A percentile compares a stretch with the other conserved stretches of the same genome.
phyloP scores from a whole-genome alignment of 2,888 invertebrate genomes.

The Eupithecia tripunctaria region DNA sequence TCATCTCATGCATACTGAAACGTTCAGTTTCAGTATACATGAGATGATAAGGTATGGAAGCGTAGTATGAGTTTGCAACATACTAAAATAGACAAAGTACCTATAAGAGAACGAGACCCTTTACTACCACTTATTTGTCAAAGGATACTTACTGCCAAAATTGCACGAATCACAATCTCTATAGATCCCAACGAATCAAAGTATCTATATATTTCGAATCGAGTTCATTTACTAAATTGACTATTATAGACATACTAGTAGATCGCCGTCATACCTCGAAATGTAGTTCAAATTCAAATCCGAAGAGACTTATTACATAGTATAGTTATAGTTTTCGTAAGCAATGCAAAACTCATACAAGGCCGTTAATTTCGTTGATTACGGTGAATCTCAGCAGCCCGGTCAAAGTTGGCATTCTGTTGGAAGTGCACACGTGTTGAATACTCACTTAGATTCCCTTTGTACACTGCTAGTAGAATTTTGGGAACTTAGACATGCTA shows the following conservation, averaged over 20 bases:
- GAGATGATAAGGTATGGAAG: not conserved
- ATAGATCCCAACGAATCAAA: no score
- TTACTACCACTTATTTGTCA: not conserved
- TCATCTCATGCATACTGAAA: not conserved
- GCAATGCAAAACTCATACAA: not conserved
- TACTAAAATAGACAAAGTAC: not conserved
- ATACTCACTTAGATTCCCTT: conserved; percentile 1
- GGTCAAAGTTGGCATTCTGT: not conserved
- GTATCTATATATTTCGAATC: no score
- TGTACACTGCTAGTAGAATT: not conserved
- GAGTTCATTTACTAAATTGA: no score
- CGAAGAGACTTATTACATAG: no score
- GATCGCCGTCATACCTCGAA: not conserved
- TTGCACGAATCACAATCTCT: not conserved
- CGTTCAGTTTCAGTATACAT: no score
- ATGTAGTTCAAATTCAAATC: not conserved
- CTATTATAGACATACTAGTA: no score
- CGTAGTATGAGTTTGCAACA: not conserved
- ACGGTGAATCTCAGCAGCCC: conserved; percentile 1
- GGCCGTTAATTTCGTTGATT: not conserved
- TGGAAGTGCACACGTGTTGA: conserved; percentile 8
- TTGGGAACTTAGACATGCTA: not conserved
- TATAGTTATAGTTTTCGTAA: not conserved
- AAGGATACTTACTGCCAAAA: not conserved
- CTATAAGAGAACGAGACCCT: not conserved